phyloP scores from a whole-genome alignment of 2,113 vertebrate genomes.

The mouse (Mus musculus) region DNA sequence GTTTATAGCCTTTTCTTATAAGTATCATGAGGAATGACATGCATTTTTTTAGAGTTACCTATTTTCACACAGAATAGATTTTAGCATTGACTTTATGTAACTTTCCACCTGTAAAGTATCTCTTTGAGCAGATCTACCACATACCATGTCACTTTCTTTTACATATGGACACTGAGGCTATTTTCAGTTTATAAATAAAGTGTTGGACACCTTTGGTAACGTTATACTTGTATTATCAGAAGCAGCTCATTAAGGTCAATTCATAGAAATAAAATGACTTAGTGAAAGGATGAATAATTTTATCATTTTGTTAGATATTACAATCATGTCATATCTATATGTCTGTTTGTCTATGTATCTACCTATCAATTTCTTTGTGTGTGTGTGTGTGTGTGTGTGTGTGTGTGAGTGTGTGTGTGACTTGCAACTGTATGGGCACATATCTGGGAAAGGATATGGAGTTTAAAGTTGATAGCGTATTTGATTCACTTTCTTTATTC shows the following conservation, averaged over 20 bases:
- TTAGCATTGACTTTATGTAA: neutral
- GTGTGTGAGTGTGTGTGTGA: neutral
- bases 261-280: neutral
- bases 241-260: neutral
- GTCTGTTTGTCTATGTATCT: neutral
- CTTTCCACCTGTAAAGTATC: neutral
- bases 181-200: neutral
- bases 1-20: neutral
- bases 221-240: neutral
- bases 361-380: neutral
- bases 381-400: neutral
- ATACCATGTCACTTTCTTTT: neutral
- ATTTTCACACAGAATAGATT: neutral
- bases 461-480: neutral
- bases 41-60: neutral
- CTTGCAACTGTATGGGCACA: too few relatives aligned
- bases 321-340: too few relatives aligned
- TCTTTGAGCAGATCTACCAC: neutral
- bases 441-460: neutral
- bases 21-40: neutral
- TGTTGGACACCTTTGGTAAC: neutral
- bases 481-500: neutral
- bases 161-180: neutral
- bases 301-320: neutral
- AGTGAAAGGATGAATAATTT: neutral